phyloP scores from a whole-genome alignment of 1,140 invertebrate genomes.

The Scaptomyza hsui region DNA sequence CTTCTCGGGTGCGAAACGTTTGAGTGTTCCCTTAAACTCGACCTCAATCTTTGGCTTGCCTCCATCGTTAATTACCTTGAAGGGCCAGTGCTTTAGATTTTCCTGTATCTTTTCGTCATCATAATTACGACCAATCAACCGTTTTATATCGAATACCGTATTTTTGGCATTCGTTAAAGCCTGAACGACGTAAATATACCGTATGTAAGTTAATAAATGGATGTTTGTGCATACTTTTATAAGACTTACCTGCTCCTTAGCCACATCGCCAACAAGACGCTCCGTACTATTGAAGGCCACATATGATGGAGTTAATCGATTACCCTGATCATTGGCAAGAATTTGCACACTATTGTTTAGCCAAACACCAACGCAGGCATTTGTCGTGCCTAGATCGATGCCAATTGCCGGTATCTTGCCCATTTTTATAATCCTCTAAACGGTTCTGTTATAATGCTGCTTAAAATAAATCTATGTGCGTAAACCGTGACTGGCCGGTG shows the following conservation, averaged over 20 bases:
- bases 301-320: slow-evolving; percentile 95
- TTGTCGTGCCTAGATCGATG: slow-evolving; percentile 92
- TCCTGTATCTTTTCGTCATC: slow-evolving; percentile 90
- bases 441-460: not conserved
- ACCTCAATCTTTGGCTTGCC: slow-evolving; percentile 91
- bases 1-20: slow-evolving; percentile 93
- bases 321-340: slow-evolving; percentile 97
- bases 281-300: slow-evolving; percentile 94
- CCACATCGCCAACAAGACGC: slow-evolving; percentile 84
- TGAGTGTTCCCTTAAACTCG: slow-evolving; percentile 90
- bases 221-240: not conserved
- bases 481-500: slow-evolving; percentile 20
- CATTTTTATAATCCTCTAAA: slow-evolving; percentile 45
- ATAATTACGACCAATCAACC: slow-evolving; percentile 90
- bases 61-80: slow-evolving; percentile 88
- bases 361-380: slow-evolving; percentile 92
- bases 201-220: no score
- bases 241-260: slow-evolving; percentile 83
- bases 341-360: slow-evolving; percentile 95
- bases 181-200: slow-evolving; percentile 73
- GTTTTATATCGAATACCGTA: slow-evolving; percentile 93
- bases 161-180: slow-evolving; percentile 93
- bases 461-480: not conserved
- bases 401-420: slow-evolving; percentile 88
- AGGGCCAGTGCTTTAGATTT: slow-evolving; percentile 93